A percentile compares a stretch with the other conserved stretches of the same genome.
phyloP scores from a whole-genome alignment of 1,140 invertebrate genomes.

The Aphis gossypii region DNA sequence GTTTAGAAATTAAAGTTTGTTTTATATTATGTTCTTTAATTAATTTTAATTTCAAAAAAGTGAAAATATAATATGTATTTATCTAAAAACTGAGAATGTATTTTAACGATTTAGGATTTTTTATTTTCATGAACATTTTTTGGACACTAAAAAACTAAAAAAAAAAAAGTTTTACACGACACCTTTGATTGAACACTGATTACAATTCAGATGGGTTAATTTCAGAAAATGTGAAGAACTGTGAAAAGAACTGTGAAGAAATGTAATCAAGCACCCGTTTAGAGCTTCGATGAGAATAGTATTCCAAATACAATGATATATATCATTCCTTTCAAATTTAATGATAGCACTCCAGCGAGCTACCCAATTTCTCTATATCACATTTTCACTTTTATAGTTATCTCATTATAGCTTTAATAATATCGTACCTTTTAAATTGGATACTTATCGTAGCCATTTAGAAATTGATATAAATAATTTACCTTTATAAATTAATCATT shows the following conservation, averaged over 20 bases:
- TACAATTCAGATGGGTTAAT: neutral
- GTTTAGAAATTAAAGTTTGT: neutral
- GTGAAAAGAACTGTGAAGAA: neutral
- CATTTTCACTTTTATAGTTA: neutral
- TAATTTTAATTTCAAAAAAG: neutral
- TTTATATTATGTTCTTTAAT: neutral
- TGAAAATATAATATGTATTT: too few species aligned
- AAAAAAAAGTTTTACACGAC: neutral
- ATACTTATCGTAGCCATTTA: neutral
- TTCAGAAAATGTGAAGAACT: neutral
- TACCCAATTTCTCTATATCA: neutral
- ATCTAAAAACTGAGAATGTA: too few species aligned
- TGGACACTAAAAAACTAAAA: neutral
- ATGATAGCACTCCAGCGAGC: neutral
- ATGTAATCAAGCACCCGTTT: conserved; percentile 2
- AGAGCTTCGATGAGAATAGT: neutral
- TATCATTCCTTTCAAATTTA: conserved; percentile 18
- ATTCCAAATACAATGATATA: conserved; percentile 17
- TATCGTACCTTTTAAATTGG: neutral
- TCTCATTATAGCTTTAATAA: neutral
- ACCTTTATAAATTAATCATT: neutral
- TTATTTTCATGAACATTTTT: neutral
- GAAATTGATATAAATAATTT: neutral
- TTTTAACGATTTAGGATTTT: neutral
- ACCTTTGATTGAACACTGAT: conserved; percentile 1